Base-by-base conservation (phyloP, 2,888 invertebrate genomes). In the Thyatira batis region DNA sequence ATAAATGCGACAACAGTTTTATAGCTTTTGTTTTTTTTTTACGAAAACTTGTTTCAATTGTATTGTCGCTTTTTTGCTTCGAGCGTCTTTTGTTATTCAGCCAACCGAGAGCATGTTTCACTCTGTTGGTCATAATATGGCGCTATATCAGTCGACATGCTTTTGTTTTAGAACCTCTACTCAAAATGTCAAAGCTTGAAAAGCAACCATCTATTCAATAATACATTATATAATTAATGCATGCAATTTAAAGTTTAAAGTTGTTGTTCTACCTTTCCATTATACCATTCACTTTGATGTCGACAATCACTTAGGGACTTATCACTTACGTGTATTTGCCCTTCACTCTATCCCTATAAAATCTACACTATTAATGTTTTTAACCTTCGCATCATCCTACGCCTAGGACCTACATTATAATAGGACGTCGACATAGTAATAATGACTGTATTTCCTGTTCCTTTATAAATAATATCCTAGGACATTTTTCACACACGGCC, bases 41-140 rank as follows among this genome's bases (percentile, higher is more conserved):
- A 53, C 52, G 53, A 51, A 61, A 61, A 57, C 52, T 54, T 11
- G 48, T 63, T 63, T 65, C 50, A 54, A 53, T 58, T 53, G 57
- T 49, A 51, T 51, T 54, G 49, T 48, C 44, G 27, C 45, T 45
- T 55, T 55, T 11, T 51, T 49, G 30, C 45, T 27, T 52, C 13
- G 33, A 50, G 23, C 44, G 48, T 27, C 28, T 48, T 44, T 55
- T 45, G 45, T 20, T 45, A 49, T 17, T 21, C 53, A 56, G 50
- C 56, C 53, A 53, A 44, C 53, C 51, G 56, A 51, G 23, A 28
- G 45, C 30, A 23, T 51, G 56, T 56, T 56, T 48, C 56, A 56
- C 53, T 48, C 53, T 53, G 49, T 17, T 33, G 52, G 28, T 23
- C 52, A 53, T 48, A 28, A 17, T 17, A 39, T 50, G 45, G 21